Evolutionary conservation across 2,113 vertebrate species (phyloP).

Genomic region (Equus quagga): DNA sequence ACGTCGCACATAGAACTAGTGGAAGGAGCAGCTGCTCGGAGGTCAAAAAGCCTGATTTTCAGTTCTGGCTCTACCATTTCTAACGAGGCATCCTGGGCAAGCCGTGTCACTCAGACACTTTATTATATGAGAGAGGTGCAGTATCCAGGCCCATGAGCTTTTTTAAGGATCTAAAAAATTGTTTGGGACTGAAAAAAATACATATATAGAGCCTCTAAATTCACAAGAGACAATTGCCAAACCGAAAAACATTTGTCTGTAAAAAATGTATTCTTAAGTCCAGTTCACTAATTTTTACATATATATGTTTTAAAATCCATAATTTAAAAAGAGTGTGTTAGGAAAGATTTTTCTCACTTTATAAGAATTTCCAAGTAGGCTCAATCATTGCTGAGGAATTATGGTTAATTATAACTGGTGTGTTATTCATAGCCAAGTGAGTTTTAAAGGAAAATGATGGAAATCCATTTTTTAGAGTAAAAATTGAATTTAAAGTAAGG

Average conservation of each 20-base stretch:
- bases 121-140: not conserved
- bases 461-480: not conserved
- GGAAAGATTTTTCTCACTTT: conserved; percentile 11
- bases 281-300: conserved; percentile 7
- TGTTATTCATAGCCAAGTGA: not conserved
- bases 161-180: not conserved
- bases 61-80: not conserved
- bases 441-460: conserved; percentile 23
- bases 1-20: accelerated
- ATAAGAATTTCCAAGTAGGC: not conserved
- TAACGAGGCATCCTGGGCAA: not conserved
- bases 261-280: not conserved
- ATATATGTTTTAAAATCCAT: not conserved
- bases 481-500: not conserved
- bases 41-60: not conserved
- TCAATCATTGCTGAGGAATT: not conserved
- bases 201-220: not conserved
- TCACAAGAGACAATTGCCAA: not conserved
- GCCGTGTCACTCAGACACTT: not conserved
- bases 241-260: not conserved
- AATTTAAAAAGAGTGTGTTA: not conserved
- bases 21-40: not conserved
- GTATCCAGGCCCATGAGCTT: not conserved
- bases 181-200: not conserved
- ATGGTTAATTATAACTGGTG: not conserved